Evolutionary conservation across 2,888 invertebrate genomes (phyloP).

Genomic region (Pandemis corylana): DNA sequence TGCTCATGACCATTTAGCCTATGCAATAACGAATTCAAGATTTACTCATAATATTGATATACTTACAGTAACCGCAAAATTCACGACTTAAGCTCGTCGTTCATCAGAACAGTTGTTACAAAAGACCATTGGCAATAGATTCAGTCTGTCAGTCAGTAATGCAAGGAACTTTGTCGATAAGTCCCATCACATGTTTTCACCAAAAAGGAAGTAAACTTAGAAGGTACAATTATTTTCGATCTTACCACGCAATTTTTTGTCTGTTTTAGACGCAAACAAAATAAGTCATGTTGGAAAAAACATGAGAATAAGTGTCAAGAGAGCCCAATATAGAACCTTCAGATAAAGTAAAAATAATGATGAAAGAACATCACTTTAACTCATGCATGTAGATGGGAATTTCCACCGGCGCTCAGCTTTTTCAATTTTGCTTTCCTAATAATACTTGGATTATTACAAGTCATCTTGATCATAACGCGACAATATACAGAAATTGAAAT

Average conservation of each 20-base stretch:
- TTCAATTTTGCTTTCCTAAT: constrained; percentile 9
- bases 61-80: background rate
- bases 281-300: background rate
- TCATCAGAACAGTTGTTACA: background rate
- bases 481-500: background rate
- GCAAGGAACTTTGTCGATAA: too few species aligned
- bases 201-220: too few species aligned
- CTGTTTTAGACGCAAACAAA: background rate
- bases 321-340: background rate
- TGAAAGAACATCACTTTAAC: constrained; percentile 7
- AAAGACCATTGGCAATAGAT: too few species aligned
- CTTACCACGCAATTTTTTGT: too few species aligned
- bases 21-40: background rate
- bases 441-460: background rate
- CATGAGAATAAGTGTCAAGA: background rate
- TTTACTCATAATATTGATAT: background rate
- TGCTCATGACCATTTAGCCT: background rate
- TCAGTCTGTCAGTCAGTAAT: too few species aligned
- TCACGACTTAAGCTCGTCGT: background rate
- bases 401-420: constrained; percentile 11
- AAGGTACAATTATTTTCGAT: too few species aligned
- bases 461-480: background rate
- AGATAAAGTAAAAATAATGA: background rate
- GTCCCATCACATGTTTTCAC: too few species aligned
- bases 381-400: constrained; percentile 9